These are phyloP conservation scores for Acronicta leporina DNA, from an alignment of 2,888 invertebrate species.

Conservation along the genomic window DNA sequence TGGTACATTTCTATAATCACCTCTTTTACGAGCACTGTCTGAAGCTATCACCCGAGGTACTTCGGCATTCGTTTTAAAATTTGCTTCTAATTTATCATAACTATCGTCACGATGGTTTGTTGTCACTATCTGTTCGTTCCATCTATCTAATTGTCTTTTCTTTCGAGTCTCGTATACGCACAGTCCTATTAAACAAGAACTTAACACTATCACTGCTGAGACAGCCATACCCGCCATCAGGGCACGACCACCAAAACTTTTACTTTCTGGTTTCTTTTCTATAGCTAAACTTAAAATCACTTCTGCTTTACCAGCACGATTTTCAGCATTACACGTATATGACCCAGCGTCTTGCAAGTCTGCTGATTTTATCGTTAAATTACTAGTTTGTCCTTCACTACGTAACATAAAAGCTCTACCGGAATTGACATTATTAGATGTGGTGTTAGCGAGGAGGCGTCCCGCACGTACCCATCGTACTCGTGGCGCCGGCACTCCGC, in stretches of 20 bases:
- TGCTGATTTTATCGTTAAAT: conserved; percentile 92
- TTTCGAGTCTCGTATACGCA: conserved; percentile 91
- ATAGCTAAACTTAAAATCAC: conserved; percentile 93
- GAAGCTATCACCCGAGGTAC: conserved; percentile 72
- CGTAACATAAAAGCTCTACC: conserved; percentile 91
- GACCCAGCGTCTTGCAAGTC: conserved; percentile 93
- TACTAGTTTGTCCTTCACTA: conserved; percentile 91
- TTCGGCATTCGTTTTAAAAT: conserved; percentile 84
- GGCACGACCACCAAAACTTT: conserved; percentile 88
- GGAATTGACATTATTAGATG: conserved; percentile 77
- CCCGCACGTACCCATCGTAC: conserved; percentile 93
- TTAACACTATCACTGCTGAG: conserved; percentile 91
- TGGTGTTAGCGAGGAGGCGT: conserved; percentile 91
- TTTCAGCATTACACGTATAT: conserved; percentile 94
- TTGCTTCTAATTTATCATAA: conserved; percentile 94
- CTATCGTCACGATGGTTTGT: conserved; percentile 89
- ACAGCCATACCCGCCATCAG: conserved; percentile 92
- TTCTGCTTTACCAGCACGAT: conserved; percentile 93
- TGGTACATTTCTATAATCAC: conserved; percentile 93
- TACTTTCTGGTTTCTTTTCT: conserved; percentile 90
- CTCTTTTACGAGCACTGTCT: conserved; percentile 88
- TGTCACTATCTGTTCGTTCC: conserved; percentile 86
- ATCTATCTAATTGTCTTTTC: conserved; percentile 87
- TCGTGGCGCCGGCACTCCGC: conserved; percentile 92
- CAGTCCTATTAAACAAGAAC: conserved; percentile 91